Conservation (phyloP, 1,140 invertebrate species). For the Dendrolimus punctatus region DNA sequence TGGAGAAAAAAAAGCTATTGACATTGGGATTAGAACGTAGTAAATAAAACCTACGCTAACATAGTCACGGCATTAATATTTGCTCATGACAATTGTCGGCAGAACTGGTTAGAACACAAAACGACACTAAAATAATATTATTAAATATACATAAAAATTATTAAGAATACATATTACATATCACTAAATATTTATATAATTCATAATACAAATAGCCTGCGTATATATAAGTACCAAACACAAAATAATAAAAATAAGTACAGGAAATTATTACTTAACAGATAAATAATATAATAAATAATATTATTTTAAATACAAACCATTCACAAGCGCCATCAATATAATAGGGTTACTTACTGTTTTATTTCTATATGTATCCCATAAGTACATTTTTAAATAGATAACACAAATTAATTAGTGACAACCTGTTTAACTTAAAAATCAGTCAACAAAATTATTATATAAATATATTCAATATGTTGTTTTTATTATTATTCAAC, state of each 20-base stretch:
- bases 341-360: slow-evolving; percentile 3
- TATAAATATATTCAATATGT: too few relatives aligned
- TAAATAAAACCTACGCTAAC: background rate
- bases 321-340: slow-evolving; percentile 7
- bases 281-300: too few relatives aligned
- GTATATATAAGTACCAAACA: background rate
- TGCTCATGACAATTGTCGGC: background rate
- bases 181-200: too few relatives aligned
- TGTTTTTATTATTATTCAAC: too few relatives aligned
- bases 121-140: slow-evolving; percentile 6
- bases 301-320: background rate
- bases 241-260: background rate
- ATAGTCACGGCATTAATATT: background rate
- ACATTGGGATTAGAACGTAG: too few relatives aligned
- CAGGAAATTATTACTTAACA: too few relatives aligned
- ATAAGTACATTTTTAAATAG: too few relatives aligned
- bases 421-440: too few relatives aligned
- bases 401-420: too few relatives aligned
- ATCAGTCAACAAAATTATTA: too few relatives aligned
- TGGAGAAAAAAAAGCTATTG: too few relatives aligned
- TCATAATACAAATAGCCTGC: background rate
- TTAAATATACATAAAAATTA: slow-evolving; percentile 3
- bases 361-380: background rate
- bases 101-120: background rate
- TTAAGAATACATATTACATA: background rate